Conservation (phyloP, 2,888 invertebrate genomes). For the Pantelozetes paolii region DNA sequence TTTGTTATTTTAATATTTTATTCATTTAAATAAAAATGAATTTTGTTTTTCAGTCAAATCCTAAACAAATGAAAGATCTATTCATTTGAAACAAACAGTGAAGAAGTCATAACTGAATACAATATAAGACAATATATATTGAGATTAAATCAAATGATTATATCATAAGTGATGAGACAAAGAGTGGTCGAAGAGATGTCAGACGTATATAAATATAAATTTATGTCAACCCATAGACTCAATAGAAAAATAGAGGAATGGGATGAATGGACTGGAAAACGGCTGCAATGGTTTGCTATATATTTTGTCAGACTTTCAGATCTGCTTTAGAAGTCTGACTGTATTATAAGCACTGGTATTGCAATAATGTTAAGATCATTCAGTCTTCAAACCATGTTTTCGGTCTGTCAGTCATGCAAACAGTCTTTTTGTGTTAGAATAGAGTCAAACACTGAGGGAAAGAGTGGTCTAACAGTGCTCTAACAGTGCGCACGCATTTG, state of each 20-base stretch:
- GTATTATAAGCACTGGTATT: background rate
- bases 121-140: background rate
- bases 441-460: background rate
- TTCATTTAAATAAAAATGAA: too few relatives aligned
- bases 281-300: background rate
- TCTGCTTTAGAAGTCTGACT: background rate
- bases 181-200: background rate
- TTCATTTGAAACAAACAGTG: background rate
- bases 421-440: conserved; percentile 14
- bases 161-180: background rate
- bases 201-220: background rate
- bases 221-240: background rate
- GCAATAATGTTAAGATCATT: conserved; percentile 6
- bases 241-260: too few relatives aligned
- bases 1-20: too few relatives aligned
- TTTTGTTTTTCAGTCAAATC: too few relatives aligned
- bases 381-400: conserved; percentile 6
- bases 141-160: background rate
- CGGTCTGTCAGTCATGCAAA: conserved; percentile 19
- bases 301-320: conserved; percentile 10
- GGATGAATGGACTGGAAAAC: conserved; percentile 16
- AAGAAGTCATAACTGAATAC: background rate
- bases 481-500: too few relatives aligned
- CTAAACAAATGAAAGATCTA: background rate
- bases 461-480: too few relatives aligned